Conservation (phyloP, 2,888 invertebrate genomes). For the Clusia tigrina region DNA sequence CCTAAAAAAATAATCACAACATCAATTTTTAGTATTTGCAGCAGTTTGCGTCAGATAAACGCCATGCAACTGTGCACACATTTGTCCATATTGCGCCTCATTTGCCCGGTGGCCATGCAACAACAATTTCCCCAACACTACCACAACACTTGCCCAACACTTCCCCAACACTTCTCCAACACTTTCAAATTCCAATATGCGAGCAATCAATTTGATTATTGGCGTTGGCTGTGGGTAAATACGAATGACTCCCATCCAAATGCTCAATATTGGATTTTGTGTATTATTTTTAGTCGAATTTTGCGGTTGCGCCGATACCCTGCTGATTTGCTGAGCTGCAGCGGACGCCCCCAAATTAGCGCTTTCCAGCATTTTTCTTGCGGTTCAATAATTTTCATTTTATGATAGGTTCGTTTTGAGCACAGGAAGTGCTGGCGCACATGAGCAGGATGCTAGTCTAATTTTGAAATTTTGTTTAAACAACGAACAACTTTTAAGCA, state of each 20-base stretch:
- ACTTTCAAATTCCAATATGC: not conserved
- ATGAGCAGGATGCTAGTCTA: not conserved
- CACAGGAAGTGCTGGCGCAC: not conserved
- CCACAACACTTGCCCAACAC: not conserved
- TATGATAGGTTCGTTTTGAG: slow-evolving; percentile 14
- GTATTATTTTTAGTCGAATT: not conserved
- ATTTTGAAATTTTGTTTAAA: not conserved
- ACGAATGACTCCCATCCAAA: not conserved
- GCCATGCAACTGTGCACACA: not conserved
- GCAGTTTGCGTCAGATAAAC: not conserved
- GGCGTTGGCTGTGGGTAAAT: not conserved
- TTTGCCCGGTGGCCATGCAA: not conserved
- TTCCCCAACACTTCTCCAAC: not conserved
- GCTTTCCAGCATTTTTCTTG: slow-evolving; percentile 3
- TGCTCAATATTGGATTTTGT: not conserved
- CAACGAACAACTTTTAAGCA: not conserved
- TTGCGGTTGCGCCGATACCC: not conserved
- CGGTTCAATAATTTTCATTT: slow-evolving; percentile 24
- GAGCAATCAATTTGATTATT: not conserved
- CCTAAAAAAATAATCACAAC: not conserved
- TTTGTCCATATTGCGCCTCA: not conserved
- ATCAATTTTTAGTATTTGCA: not conserved
- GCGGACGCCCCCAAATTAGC: not conserved
- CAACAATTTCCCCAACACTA: not conserved
- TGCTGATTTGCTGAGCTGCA: not conserved